Percentiles rank a stretch among this genome's conserved stretches.
These are phyloP conservation scores for Shargacucullia verbasci DNA, from an alignment of 2,888 invertebrate species.

Conservation along the genomic window DNA sequence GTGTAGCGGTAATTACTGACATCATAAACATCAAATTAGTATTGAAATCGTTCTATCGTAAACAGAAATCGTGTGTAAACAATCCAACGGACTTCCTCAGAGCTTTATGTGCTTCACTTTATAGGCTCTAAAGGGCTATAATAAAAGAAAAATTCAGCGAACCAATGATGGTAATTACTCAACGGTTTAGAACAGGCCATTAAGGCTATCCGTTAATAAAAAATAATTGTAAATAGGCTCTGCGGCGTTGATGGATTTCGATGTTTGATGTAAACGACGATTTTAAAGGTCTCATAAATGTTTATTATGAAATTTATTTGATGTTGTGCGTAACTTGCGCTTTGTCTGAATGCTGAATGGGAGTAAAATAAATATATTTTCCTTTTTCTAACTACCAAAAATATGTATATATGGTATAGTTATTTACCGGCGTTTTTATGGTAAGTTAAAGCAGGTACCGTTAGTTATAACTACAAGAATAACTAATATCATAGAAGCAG, in stretches of 20 bases:
- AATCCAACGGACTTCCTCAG: conserved; percentile 31
- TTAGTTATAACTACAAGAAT: too few species aligned
- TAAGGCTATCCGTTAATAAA: conserved; percentile 43
- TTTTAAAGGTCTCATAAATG: too few species aligned
- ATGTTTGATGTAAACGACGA: too few species aligned
- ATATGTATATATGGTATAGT: too few species aligned
- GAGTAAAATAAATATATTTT: too few species aligned
- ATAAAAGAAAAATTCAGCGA: conserved; percentile 48
- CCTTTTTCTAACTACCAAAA: too few species aligned
- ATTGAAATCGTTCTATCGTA: conserved; percentile 26
- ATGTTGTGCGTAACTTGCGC: too few species aligned
- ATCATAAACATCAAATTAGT: conserved; percentile 39
- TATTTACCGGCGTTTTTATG: too few species aligned
- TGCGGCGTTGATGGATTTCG: neutral
- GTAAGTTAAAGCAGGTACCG: too few species aligned
- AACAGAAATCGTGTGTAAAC: conserved; percentile 32
- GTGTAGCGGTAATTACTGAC: conserved; percentile 1
- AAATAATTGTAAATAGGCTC: conserved; percentile 40
- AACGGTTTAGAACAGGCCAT: conserved; percentile 48
- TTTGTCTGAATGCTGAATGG: too few species aligned
- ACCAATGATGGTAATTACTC: conserved; percentile 50
- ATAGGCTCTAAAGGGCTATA: conserved; percentile 44
- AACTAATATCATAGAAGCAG: too few species aligned
- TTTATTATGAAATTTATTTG: too few species aligned
- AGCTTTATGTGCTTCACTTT: conserved; percentile 33